These are phyloP conservation scores for Misgurnus mizolepis DNA, from an alignment of 2,113 vertebrate genomes.

Conservation along the genomic window DNA sequence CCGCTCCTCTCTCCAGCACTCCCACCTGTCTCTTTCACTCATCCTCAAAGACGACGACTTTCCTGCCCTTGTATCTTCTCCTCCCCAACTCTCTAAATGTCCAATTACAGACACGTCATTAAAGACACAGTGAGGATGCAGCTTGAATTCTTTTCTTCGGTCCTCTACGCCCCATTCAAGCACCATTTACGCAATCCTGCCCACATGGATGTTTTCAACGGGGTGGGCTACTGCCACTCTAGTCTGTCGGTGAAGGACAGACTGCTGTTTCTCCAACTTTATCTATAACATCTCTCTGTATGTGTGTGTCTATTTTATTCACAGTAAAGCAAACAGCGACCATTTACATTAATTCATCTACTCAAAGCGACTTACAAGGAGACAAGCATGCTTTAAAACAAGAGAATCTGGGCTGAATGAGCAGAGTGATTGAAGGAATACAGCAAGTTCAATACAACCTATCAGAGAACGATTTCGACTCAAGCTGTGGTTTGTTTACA, in stretches of 20 bases:
- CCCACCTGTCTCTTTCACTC: constrained; percentile 15
- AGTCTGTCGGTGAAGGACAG: not conserved
- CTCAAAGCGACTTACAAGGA: too few relatives aligned
- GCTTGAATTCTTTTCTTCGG: not conserved
- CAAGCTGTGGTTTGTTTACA: too few relatives aligned
- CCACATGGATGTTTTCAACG: not conserved
- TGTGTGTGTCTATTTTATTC: too few relatives aligned
- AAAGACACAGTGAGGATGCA: not conserved
- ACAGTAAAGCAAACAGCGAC: not conserved
- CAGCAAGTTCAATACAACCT: too few relatives aligned
- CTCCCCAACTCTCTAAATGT: constrained; percentile 20
- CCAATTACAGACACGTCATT: not conserved
- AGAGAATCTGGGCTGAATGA: too few relatives aligned
- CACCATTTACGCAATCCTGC: not conserved
- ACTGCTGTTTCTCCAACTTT: constrained; percentile 26
- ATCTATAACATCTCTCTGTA: too few relatives aligned
- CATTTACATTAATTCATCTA: too few relatives aligned
- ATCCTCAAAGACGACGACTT: constrained; percentile 1
- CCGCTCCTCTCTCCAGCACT: constrained; percentile 5
- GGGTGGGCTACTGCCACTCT: not conserved
- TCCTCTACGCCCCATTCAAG: not conserved
- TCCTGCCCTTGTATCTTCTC: constrained; percentile 24
- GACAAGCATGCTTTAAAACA: not conserved
- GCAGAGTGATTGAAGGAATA: too few relatives aligned
- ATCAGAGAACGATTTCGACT: too few relatives aligned